Percentiles rank a stretch among this genome's conserved stretches.
phyloP scores from a whole-genome alignment of 2,797 vertebrate species.

The Rhadinocentrus ornatus region DNA sequence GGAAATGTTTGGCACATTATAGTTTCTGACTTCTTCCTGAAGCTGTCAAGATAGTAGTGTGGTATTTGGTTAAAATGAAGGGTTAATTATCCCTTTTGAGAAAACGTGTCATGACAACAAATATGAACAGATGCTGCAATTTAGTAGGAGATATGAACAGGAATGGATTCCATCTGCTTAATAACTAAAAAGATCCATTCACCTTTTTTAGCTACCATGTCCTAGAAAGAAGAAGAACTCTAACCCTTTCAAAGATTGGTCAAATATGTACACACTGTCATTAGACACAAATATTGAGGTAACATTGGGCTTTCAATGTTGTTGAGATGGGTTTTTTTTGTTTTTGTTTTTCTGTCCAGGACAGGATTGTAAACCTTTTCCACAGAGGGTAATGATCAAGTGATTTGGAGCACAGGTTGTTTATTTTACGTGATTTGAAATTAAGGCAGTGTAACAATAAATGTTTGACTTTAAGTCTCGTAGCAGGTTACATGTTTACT shows the following conservation, averaged over 20 bases:
- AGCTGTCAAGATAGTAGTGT: conserved; percentile 39
- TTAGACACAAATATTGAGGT: no score
- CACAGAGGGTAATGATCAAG: no score
- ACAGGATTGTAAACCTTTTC: no score
- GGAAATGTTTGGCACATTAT: background rate
- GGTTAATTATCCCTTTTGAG: conserved; percentile 13
- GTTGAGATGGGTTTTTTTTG: no score
- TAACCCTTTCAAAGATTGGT: background rate
- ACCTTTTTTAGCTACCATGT: background rate
- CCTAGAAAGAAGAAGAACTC: background rate
- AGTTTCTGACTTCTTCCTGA: conserved; percentile 29
- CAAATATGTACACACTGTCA: background rate
- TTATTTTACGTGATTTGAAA: background rate
- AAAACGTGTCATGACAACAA: conserved; percentile 8
- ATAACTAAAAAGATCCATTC: background rate
- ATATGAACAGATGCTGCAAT: conserved; percentile 8
- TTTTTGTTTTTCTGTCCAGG: no score
- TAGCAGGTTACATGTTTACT: background rate
- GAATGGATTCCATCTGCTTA: background rate
- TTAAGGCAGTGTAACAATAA: no score
- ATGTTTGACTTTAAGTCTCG: background rate
- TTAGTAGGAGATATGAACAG: background rate
- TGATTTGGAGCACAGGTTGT: background rate
- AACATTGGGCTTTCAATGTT: no score
- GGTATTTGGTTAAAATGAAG: conserved; percentile 24